Conservation (phyloP, 2,888 invertebrate species). For the Trichacis sp. region DNA sequence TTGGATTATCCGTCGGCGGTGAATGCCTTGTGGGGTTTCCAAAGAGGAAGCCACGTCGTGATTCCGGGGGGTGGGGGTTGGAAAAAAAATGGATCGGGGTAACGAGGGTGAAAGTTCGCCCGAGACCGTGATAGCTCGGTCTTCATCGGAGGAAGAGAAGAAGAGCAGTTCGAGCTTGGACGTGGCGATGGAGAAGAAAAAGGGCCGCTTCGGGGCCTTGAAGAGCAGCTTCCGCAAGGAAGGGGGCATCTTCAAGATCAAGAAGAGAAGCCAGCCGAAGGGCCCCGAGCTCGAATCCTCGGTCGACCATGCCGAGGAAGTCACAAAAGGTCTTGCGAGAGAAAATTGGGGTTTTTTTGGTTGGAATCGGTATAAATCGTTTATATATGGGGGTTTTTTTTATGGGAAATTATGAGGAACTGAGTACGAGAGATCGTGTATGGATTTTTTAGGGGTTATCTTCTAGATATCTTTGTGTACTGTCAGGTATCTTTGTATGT, state of each 20-base stretch:
- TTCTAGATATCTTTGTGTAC: too few species aligned
- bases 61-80: background rate
- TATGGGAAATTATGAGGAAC: too few species aligned
- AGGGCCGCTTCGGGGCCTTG: constrained; percentile 55
- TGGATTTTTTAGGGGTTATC: too few species aligned
- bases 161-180: constrained; percentile 59
- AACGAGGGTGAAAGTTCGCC: constrained; percentile 59
- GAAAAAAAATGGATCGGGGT: constrained; percentile 51
- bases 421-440: too few species aligned
- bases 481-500: too few species aligned
- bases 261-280: constrained; percentile 46
- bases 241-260: constrained; percentile 57
- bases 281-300: constrained; percentile 42
- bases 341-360: too few species aligned
- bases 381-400: too few species aligned
- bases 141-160: constrained; percentile 56
- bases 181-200: constrained; percentile 39
- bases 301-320: constrained; percentile 35
- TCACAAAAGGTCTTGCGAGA: constrained; percentile 19
- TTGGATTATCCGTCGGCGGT: constrained; percentile 45
- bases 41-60: constrained; percentile 53
- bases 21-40: constrained; percentile 55
- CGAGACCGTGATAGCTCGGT: constrained; percentile 57
- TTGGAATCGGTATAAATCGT: too few species aligned
- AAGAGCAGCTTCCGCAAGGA: constrained; percentile 58